A percentile compares a stretch with the other conserved stretches of the same genome.
phyloP scores from a whole-genome alignment of 2,797 vertebrate genomes.

The Thamnophis elegans region DNA sequence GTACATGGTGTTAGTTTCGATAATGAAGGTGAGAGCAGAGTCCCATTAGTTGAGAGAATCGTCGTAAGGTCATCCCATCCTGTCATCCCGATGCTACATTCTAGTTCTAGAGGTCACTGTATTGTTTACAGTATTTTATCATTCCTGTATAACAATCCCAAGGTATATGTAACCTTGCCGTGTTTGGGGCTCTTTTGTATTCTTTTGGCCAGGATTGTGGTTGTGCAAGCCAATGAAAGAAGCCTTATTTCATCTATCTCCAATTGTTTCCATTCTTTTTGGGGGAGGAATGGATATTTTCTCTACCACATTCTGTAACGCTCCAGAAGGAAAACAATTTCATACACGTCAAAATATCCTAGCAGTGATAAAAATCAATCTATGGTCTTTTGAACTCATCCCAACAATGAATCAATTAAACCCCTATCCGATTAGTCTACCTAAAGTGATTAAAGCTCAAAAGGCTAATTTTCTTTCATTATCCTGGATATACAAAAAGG shows the following conservation, averaged over 20 bases:
- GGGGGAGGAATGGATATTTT: background rate
- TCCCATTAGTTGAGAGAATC: background rate
- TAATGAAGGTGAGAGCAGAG: background rate
- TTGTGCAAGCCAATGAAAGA: background rate
- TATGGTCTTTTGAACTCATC: background rate
- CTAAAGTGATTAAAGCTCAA: background rate
- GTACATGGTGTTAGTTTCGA: background rate
- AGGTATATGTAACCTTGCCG: background rate
- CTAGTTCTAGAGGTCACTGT: background rate
- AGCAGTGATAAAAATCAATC: background rate
- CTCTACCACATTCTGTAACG: background rate
- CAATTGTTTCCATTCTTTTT: background rate
- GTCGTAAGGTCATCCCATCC: background rate
- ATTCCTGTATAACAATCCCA: background rate
- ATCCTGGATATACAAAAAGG: background rate
- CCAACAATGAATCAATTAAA: background rate
- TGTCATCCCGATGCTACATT: background rate
- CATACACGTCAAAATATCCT: background rate
- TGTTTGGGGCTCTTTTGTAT: background rate
- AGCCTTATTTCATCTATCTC: background rate
- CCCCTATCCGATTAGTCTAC: background rate
- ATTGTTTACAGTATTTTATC: background rate
- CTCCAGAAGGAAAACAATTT: background rate
- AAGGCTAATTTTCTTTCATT: background rate
- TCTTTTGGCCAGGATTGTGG: background rate